Base-by-base conservation (phyloP, 2,113 vertebrate species). In the Puffinus mauretanicus region DNA sequence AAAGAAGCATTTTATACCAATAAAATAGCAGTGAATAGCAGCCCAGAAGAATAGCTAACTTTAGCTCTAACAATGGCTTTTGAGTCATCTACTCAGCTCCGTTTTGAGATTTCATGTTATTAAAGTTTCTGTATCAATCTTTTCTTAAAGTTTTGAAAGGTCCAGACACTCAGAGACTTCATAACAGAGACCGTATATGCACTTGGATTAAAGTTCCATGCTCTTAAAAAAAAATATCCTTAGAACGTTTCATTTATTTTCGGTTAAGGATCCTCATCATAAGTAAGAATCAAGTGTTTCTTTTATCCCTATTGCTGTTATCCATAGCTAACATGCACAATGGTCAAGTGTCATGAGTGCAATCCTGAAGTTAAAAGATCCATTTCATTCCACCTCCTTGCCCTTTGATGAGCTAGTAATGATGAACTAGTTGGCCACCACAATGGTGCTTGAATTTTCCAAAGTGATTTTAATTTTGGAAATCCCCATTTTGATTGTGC, bases 21-120 rank as follows among this genome's bases (percentile, higher is more conserved):
- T n/a, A n/a, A n/a, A n/a, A n/a, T n/a, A n/a, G n/a, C n/a, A 60
- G 13, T 94, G 91, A 94, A 92, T 72, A 94, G 66, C 57, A 3
- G 40, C 14, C 58, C 66, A 80, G 57, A 72, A 92, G 52, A 90
- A 88, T 62, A 92, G 47, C 36, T 95, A 84, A 87, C 57, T 85
- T 95, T 71, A 94, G 57, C 38, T 69, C 30, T 93, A 72, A 91
- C 61, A 93, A 90, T 89, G 69, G 32, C 34, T 14, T 93, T 91
- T 87, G 57, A 90, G 65, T 46, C 57, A 54, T 64, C 52, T 76
- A 60, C 73, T 91, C 52, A 32, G 52, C 13, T 62, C 9, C 47
- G 36, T 78, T 91, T 77, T 93, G 61, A 76, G 70, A 69, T 26
- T 86, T 82, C 34, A 51, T 86, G 32, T 40, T 89, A 84, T 90